These are phyloP conservation scores for Sebastes diploproa DNA, from an alignment of 2,797 vertebrate genomes.

Conservation along the genomic window DNA sequence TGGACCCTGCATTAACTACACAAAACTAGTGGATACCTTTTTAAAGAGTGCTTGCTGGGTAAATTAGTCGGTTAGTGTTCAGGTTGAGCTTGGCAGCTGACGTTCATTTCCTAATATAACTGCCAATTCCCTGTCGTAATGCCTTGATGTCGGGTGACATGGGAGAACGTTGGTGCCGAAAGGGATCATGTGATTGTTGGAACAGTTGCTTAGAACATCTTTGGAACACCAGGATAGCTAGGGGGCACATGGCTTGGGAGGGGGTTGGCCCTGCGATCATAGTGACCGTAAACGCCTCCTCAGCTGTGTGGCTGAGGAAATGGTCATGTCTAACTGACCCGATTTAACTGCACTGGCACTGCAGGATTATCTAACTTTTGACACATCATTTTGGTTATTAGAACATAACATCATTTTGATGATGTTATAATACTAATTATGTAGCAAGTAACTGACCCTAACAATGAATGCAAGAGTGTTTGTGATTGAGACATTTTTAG, in stretches of 20 bases:
- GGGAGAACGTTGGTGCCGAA: slow-evolving; percentile 1
- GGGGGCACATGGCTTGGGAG: not conserved
- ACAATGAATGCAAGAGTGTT: not conserved
- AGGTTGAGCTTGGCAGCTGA: slow-evolving; percentile 30
- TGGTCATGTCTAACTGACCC: not conserved
- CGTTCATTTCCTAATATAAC: slow-evolving; percentile 21
- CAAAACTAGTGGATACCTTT: not conserved
- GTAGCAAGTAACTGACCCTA: not conserved
- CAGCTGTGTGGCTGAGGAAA: slow-evolving; percentile 9
- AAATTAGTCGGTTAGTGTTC: not conserved
- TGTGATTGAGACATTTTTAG: not conserved
- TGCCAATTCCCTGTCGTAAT: slow-evolving; percentile 8
- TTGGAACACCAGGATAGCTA: slow-evolving; percentile 12
- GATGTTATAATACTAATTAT: not conserved
- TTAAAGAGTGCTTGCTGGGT: not conserved
- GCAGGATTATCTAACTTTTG: not conserved
- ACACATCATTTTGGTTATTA: not conserved
- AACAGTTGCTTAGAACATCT: slow-evolving; percentile 45
- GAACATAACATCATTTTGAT: not conserved
- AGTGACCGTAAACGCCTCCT: not conserved
- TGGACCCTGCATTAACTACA: not conserved
- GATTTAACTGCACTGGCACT: not conserved
- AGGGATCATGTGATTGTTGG: slow-evolving; percentile 42
- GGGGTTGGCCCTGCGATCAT: not conserved
- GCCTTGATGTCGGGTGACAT: slow-evolving; percentile 2